Conservation (phyloP, 1,140 invertebrate species). For the Charaxes varanes region DNA sequence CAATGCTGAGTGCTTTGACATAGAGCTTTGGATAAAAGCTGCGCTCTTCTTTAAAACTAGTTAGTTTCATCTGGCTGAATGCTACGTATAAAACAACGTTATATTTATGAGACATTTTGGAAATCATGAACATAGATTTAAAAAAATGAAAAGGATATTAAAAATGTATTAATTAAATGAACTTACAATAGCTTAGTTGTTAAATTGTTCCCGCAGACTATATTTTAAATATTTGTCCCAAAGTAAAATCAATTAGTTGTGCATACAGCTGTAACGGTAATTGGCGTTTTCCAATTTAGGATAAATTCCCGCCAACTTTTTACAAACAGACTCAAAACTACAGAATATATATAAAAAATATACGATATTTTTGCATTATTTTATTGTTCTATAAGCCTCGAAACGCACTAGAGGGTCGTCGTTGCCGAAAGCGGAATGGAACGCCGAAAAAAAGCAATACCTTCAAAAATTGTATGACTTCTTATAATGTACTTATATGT, state of each 20-base stretch:
- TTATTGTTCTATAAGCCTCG: no score
- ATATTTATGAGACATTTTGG: no score
- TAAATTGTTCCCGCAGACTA: neutral
- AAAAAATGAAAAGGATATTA: neutral
- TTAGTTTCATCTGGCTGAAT: no score
- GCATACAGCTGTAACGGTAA: neutral
- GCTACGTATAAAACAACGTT: no score
- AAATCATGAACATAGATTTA: no score
- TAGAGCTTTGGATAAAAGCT: neutral
- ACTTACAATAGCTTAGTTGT: neutral
- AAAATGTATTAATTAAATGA: neutral
- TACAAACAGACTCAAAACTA: neutral
- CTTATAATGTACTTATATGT: no score
- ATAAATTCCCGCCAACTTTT: neutral
- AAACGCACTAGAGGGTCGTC: no score
- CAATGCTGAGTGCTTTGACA: constrained; percentile 6
- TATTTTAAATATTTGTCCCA: constrained; percentile 3
- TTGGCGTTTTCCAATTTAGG: constrained; percentile 5
- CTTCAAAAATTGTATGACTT: no score
- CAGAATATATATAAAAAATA: neutral
- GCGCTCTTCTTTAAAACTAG: constrained; percentile 1
- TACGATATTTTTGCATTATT: no score
- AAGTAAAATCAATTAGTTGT: constrained; percentile 4
- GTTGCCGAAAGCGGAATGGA: no score
- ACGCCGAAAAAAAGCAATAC: no score